These are phyloP conservation scores for Lepidurus apus DNA, from an alignment of 1,140 invertebrate genomes.

Conservation along the genomic window DNA sequence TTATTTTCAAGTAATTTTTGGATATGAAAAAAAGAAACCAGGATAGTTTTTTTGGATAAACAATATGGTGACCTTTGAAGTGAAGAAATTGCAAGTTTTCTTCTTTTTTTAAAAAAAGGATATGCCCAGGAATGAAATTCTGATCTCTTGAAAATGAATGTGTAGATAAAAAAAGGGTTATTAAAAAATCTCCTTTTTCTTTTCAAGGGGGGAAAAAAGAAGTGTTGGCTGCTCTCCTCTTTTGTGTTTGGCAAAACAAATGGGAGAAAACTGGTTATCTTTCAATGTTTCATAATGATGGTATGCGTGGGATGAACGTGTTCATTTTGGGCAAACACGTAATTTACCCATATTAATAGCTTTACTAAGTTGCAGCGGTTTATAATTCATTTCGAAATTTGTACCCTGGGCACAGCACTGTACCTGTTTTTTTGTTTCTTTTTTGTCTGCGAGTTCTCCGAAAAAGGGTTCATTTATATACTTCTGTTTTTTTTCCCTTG, in stretches of 20 bases:
- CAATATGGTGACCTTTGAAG: background rate
- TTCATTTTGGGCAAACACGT: background rate
- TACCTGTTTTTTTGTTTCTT: background rate
- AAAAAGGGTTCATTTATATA: constrained; percentile 4
- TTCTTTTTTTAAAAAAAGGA: background rate
- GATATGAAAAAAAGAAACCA: no score
- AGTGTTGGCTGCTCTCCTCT: background rate
- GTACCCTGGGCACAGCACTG: constrained; percentile 15
- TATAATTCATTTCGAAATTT: background rate
- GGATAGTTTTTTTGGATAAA: background rate
- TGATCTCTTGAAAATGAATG: constrained; percentile 1
- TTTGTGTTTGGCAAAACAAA: background rate
- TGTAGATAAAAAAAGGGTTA: background rate
- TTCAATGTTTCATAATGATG: background rate
- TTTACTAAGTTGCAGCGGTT: background rate
- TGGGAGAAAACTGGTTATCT: background rate
- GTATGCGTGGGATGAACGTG: background rate
- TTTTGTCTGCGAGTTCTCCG: background rate
- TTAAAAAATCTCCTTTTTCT: background rate
- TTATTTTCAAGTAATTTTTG: background rate
- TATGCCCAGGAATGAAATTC: background rate
- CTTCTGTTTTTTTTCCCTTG: background rate
- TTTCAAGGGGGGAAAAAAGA: background rate
- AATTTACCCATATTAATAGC: background rate
- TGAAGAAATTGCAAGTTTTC: background rate